A percentile compares a stretch with the other conserved stretches of the same genome.
Evolutionary conservation across 2,113 vertebrate genomes (phyloP).

Genomic region (Neodon shergylaensis): DNA sequence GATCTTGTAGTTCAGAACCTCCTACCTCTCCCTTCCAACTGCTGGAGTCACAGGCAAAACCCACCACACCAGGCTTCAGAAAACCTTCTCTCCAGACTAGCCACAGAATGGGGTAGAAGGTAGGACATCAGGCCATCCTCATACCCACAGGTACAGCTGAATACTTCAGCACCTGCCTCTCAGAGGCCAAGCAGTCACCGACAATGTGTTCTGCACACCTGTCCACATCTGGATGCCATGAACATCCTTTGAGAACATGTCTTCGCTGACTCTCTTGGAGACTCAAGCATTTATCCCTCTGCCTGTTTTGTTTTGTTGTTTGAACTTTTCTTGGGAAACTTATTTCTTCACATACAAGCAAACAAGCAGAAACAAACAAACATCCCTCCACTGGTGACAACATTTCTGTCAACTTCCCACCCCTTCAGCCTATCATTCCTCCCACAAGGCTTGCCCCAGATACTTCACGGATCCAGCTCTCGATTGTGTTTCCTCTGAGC

Average conservation of each 20-base stretch:
- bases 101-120: background rate
- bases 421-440: background rate
- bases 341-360: constrained; percentile 24
- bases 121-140: background rate
- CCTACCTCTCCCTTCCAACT: background rate
- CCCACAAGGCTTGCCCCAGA: background rate
- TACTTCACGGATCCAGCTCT: background rate
- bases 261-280: background rate
- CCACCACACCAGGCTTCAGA: background rate
- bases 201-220: background rate
- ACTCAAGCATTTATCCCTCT: background rate
- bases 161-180: background rate
- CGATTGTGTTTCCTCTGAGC: background rate
- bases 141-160: background rate
- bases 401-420: background rate
- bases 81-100: background rate
- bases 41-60: background rate
- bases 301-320: background rate
- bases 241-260: background rate
- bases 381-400: background rate
- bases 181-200: background rate
- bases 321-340: background rate
- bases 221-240: background rate
- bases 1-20: background rate
- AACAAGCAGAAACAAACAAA: background rate